Evolutionary conservation across 2,888 invertebrate species (phyloP).

Genomic region (Heliconius cydno): DNA sequence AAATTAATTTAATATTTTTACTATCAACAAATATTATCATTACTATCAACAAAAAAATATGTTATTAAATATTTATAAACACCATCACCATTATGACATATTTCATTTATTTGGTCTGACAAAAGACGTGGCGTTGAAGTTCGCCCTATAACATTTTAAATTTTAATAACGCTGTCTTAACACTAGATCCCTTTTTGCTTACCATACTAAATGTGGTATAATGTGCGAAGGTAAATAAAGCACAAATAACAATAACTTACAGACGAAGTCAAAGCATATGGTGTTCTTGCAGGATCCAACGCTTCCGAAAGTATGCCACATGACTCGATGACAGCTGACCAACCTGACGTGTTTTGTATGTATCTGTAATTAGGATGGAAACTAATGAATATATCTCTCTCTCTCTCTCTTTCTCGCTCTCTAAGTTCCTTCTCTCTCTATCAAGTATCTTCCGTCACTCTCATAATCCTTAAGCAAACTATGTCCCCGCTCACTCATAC

Average conservation of each 20-base stretch:
- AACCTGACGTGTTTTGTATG: conserved; percentile 68
- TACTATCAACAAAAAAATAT: not conserved
- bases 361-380: conserved; percentile 58
- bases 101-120: no score
- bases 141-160: no score
- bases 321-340: conserved; percentile 73
- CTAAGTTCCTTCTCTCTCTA: no score
- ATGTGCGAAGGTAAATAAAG: not conserved
- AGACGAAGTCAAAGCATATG: conserved; percentile 66
- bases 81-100: no score
- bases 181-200: no score
- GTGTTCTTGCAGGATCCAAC: conserved; percentile 74
- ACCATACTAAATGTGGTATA: no score
- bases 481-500: not conserved
- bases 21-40: no score
- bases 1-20: not conserved
- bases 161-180: no score
- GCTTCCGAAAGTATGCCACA: conserved; percentile 69
- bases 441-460: no score
- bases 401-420: no score
- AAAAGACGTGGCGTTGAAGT: no score
- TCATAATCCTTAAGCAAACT: not conserved
- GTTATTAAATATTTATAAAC: no score
- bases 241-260: conserved; percentile 57
- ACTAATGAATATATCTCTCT: not conserved